A percentile compares a stretch with the other conserved stretches of the same genome.
phyloP scores from a whole-genome alignment of 2,888 invertebrate genomes.

The Limnephilus marmoratus region DNA sequence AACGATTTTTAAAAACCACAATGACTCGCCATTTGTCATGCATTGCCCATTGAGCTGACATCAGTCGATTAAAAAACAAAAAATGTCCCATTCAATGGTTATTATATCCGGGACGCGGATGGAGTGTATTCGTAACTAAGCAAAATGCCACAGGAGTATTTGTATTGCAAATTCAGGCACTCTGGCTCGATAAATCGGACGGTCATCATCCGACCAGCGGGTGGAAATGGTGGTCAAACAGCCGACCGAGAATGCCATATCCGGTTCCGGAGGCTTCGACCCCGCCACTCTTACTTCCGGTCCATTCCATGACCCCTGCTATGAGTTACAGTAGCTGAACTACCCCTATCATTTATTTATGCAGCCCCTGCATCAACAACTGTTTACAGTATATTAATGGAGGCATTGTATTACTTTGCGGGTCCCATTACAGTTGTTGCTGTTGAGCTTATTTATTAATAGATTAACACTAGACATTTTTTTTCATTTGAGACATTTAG shows the following conservation, averaged over 20 bases:
- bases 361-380: not conserved
- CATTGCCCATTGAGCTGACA: not conserved
- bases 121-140: not conserved
- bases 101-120: not conserved
- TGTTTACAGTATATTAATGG: not conserved
- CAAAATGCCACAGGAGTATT: not conserved
- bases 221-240: conserved; percentile 29
- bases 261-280: conserved; percentile 28
- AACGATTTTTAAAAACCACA: not conserved
- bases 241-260: conserved; percentile 23
- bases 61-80: not conserved
- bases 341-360: conserved; percentile 8
- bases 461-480: not conserved
- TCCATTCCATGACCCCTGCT: not conserved
- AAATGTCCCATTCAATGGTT: not conserved
- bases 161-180: conserved; percentile 17
- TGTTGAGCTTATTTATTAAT: not conserved
- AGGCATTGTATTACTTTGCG: not conserved
- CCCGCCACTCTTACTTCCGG: conserved; percentile 21
- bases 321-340: not conserved
- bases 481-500: not conserved
- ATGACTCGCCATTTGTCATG: not conserved
- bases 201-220: not conserved
- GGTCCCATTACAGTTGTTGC: not conserved
- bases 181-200: conserved; percentile 11